phyloP scores from a whole-genome alignment of 2,113 vertebrate species.

The Tachysurus vachellii region DNA sequence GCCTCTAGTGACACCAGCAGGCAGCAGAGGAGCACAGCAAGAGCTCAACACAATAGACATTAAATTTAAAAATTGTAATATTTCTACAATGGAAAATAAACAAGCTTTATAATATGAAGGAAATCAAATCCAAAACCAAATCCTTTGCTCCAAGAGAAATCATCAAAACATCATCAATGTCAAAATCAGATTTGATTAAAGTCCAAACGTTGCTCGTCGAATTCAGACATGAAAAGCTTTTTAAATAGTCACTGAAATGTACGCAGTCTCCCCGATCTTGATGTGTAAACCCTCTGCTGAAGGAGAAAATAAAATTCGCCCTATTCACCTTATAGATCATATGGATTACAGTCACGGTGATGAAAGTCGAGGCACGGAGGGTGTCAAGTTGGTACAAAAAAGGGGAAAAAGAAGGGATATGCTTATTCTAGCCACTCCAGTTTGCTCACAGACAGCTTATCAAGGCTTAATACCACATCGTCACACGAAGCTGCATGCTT shows the following conservation, averaged over 20 bases:
- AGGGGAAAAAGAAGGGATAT: slow-evolving; percentile 54
- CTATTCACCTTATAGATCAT: slow-evolving; percentile 43
- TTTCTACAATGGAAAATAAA: slow-evolving; percentile 10
- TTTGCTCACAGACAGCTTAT: slow-evolving; percentile 61
- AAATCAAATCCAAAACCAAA: neutral
- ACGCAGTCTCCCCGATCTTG: slow-evolving; percentile 9
- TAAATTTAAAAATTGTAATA: neutral
- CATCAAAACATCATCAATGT: neutral
- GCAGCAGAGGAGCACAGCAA: slow-evolving; percentile 16
- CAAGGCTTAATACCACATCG: slow-evolving; percentile 73
- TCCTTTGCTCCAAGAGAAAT: neutral
- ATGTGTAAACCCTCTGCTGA: slow-evolving; percentile 26
- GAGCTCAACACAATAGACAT: neutral
- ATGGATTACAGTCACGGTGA: slow-evolving; percentile 50
- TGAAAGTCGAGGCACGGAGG: slow-evolving; percentile 51
- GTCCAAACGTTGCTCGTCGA: neutral
- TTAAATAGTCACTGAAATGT: slow-evolving; percentile 7
- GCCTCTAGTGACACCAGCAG: slow-evolving; percentile 74
- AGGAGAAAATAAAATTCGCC: slow-evolving; percentile 44
- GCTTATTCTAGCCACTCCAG: slow-evolving; percentile 58
- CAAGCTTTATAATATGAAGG: neutral
- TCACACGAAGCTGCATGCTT: slow-evolving; percentile 70
- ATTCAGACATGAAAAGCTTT: neutral
- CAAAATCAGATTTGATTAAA: neutral
- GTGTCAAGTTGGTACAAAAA: slow-evolving; percentile 43